Evolutionary conservation across 2,113 vertebrate species (phyloP).

Genomic region (Gavia stellata): DNA sequence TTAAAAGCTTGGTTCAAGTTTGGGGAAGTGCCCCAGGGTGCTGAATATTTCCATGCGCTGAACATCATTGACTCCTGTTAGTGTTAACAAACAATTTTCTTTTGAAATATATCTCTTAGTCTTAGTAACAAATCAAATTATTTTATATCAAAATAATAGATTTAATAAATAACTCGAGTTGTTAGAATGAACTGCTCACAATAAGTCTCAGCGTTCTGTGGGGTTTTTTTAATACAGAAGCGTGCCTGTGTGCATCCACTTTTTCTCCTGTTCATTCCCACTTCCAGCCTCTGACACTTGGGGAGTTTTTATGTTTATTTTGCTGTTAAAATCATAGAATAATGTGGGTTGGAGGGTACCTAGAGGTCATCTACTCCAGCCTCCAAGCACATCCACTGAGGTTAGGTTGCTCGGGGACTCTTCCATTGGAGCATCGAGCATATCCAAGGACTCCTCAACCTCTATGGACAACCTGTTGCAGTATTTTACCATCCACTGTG

Average conservation of each 20-base stretch:
- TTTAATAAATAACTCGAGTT: background rate
- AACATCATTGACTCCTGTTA: background rate
- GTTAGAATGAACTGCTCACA: background rate
- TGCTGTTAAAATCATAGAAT: background rate
- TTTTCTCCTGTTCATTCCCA: background rate
- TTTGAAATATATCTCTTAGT: background rate
- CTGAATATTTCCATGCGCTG: background rate
- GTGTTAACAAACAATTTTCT: background rate
- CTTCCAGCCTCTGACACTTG: background rate
- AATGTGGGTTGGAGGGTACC: background rate
- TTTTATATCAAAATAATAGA: background rate
- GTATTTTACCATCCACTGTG: background rate
- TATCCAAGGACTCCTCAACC: background rate
- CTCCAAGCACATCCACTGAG: background rate
- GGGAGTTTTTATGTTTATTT: background rate
- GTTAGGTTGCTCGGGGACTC: background rate
- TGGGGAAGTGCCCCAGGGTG: background rate
- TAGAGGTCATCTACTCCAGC: background rate
- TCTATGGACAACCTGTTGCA: fast-evolving
- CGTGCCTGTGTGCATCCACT: fast-evolving
- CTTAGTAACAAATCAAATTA: background rate
- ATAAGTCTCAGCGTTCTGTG: background rate
- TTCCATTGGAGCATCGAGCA: background rate
- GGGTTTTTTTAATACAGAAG: background rate
- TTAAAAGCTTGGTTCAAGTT: background rate